These are phyloP conservation scores for Cottus gobio DNA, from an alignment of 2,113 vertebrate species.

Conservation along the genomic window DNA sequence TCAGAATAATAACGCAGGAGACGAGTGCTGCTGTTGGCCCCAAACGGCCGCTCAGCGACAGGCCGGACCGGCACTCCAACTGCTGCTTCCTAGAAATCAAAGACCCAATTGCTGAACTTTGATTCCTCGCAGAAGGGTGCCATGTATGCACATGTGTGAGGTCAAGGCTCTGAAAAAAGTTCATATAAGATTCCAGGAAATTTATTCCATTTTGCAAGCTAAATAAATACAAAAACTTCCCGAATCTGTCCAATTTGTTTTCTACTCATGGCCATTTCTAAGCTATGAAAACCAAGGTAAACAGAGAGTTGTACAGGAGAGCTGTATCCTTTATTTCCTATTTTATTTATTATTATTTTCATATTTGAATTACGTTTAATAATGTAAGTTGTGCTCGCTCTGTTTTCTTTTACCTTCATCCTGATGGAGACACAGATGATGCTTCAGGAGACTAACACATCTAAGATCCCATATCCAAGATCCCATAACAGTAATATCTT, in stretches of 20 bases:
- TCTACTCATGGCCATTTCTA: background rate
- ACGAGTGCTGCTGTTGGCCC: constrained; percentile 63
- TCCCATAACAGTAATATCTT: constrained; percentile 25
- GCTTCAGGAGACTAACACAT: background rate
- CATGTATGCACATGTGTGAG: constrained; percentile 51
- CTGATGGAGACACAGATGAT: background rate
- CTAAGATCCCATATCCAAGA: background rate
- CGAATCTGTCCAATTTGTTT: background rate
- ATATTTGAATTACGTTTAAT: too few species aligned
- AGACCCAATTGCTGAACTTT: constrained; percentile 67
- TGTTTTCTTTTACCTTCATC: background rate
- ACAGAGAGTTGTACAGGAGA: background rate
- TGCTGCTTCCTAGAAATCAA: constrained; percentile 78
- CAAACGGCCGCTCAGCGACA: constrained; percentile 28
- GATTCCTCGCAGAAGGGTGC: constrained; percentile 37
- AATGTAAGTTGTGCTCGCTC: background rate
- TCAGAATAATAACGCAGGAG: constrained; percentile 67
- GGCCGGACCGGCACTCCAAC: constrained; percentile 43
- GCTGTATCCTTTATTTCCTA: background rate
- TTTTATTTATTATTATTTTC: too few species aligned
- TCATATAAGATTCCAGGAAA: constrained; percentile 48
- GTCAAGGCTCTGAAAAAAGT: constrained; percentile 42
- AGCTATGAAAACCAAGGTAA: background rate
- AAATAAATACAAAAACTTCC: constrained; percentile 13
- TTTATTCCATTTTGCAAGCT: constrained; percentile 22